Base-by-base conservation (phyloP, 2,888 invertebrate genomes). In the Metopia argyrocephala region DNA sequence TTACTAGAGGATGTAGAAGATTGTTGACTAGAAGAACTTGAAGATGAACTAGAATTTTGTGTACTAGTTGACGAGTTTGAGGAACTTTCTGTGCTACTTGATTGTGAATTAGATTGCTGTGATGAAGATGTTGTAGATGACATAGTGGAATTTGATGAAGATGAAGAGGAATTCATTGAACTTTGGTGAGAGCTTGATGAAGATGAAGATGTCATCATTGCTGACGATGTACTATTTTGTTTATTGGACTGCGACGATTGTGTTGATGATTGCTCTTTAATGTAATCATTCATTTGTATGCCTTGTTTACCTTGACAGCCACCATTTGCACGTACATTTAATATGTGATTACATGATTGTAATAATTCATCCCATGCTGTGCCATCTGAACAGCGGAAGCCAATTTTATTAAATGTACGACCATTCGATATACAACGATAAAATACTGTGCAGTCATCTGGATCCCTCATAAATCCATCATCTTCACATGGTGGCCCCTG, bases 341-440 rank as follows among this genome's bases (percentile, higher is more conserved):
- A 93, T 61, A 92, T 91, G 87, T 95, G 93, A 89, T 96, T 95
- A 88, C 96, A 96, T 62, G 94, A 92, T 87, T 93, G 91, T 76
- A 93, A 90, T 66, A 92, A 90, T 75, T 93, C 92, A 90, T 95
- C 95, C 95, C 96, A 96, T 38, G 94, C 93, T 5, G 96, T 96
- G 64, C 95, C 95, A 70, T 93, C 92, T 3, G 93, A 94, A 88
- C 96, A 96, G 15, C 91, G 91, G 87, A 95, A 96, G 81, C 95
- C 94, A 87, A 94, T 94, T 89, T 92, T 93, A 59, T 90, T 93
- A 85, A 91, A 94, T 78, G 92, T 93, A 28, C 92, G 90, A 0
- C 93, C 93, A 86, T 93, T 92, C 76, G 92, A 91, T 23, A 95
- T 95, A 89, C 96, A 96, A 83, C 95, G 92, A 87, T 95, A 95